A percentile compares a stretch with the other conserved stretches of the same genome.
These are phyloP conservation scores for Acanthurus tractus DNA, from an alignment of 2,797 vertebrate species.

Conservation along the genomic window DNA sequence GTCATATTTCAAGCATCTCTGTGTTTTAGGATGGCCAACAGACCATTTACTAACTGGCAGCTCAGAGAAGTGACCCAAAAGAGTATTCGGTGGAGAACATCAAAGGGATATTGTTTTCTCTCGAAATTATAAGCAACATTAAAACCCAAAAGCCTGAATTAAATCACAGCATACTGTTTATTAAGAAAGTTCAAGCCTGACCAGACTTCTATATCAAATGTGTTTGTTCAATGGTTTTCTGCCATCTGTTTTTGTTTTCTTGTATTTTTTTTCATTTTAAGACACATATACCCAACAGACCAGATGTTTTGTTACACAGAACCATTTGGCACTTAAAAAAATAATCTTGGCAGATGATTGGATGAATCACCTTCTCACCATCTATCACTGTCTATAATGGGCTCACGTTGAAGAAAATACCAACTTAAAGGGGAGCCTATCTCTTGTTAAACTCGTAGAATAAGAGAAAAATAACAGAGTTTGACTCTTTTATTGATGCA, in stretches of 20 bases:
- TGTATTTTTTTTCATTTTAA: background rate
- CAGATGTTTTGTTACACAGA: no score
- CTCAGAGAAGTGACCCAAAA: background rate
- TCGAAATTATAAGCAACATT: background rate
- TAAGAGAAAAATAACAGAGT: no score
- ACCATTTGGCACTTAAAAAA: no score
- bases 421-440: no score
- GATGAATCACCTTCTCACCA: no score
- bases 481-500: no score
- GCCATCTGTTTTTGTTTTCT: background rate
- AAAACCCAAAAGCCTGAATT: background rate
- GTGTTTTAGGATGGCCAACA: background rate
- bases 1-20: conserved; percentile 18
- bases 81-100: background rate
- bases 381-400: no score
- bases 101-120: background rate
- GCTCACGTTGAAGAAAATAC: no score
- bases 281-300: no score
- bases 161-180: background rate
- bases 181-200: background rate
- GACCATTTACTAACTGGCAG: background rate
- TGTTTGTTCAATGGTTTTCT: background rate
- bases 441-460: no score
- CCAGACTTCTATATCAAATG: background rate
- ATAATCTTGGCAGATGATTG: no score